phyloP scores from a whole-genome alignment of 2,888 invertebrate genomes.

The Zelleria hepariella region DNA sequence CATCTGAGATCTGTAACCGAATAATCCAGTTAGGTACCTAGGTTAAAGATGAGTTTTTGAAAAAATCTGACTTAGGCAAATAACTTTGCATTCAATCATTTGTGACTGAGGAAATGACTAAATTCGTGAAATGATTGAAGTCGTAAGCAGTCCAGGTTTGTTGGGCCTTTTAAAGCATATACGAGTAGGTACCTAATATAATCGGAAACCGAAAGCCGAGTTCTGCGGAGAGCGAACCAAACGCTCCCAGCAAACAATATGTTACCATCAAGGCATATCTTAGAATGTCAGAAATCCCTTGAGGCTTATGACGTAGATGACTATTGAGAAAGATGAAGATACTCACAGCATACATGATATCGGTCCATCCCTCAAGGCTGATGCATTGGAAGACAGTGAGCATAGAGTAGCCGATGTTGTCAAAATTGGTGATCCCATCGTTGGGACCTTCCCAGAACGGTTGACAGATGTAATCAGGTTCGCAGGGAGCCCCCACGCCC shows the following conservation, averaged over 20 bases:
- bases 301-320: not conserved
- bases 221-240: too few species aligned
- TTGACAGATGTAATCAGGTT: conserved; percentile 49
- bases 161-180: too few species aligned
- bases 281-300: too few species aligned
- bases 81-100: too few species aligned
- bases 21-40: not conserved
- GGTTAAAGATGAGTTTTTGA: not conserved
- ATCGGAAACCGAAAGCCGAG: too few species aligned
- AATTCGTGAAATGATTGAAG: not conserved
- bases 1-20: conserved; percentile 87
- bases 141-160: not conserved
- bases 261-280: too few species aligned
- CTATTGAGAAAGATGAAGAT: not conserved
- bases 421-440: conserved; percentile 98
- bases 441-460: conserved; percentile 89
- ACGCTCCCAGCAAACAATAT: too few species aligned
- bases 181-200: too few species aligned
- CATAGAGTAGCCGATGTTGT: conserved; percentile 99
- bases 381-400: conserved; percentile 99
- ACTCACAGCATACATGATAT: conserved; percentile 94
- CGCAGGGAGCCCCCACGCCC: conserved; percentile 77
- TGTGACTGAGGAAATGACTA: too few species aligned
- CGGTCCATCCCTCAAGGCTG: conserved; percentile 99
- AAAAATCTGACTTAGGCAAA: too few species aligned